phyloP scores from a whole-genome alignment of 2,797 vertebrate genomes.

The Mormyrops boulengeri region DNA sequence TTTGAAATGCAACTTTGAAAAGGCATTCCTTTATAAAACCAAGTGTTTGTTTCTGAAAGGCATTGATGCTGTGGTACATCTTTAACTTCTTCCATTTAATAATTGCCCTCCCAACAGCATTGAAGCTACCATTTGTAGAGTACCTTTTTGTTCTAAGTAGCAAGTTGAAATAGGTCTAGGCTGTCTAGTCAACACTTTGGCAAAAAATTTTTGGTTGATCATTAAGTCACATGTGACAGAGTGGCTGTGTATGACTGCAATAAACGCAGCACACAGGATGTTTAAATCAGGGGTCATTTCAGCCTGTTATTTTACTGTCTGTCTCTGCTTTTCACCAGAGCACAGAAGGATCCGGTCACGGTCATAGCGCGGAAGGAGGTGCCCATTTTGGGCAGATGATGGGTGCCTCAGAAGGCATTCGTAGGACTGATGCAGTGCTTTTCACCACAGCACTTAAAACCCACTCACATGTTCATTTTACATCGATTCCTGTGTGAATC shows the following conservation, averaged over 20 bases:
- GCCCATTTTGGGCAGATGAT: neutral
- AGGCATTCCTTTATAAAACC: neutral
- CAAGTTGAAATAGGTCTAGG: neutral
- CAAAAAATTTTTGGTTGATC: neutral
- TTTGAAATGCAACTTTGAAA: neutral
- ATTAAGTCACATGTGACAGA: neutral
- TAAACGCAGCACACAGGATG: neutral
- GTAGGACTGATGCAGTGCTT: neutral
- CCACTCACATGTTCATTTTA: conserved; percentile 64
- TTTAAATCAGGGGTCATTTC: neutral
- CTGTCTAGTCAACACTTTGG: neutral
- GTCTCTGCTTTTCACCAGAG: neutral
- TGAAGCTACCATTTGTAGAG: neutral
- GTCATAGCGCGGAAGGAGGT: neutral
- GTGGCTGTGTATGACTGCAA: neutral
- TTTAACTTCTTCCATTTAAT: neutral
- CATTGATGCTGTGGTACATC: neutral
- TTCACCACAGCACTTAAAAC: conserved; percentile 54
- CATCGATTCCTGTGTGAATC: conserved; percentile 58
- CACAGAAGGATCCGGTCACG: neutral
- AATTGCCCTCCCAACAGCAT: neutral
- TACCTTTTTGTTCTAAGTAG: neutral
- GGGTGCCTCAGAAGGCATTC: neutral
- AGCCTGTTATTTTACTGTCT: neutral
- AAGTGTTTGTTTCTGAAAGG: neutral